Evolutionary conservation across 1,140 invertebrate species (phyloP).

Genomic region (Tachypleus tridentatus): DNA sequence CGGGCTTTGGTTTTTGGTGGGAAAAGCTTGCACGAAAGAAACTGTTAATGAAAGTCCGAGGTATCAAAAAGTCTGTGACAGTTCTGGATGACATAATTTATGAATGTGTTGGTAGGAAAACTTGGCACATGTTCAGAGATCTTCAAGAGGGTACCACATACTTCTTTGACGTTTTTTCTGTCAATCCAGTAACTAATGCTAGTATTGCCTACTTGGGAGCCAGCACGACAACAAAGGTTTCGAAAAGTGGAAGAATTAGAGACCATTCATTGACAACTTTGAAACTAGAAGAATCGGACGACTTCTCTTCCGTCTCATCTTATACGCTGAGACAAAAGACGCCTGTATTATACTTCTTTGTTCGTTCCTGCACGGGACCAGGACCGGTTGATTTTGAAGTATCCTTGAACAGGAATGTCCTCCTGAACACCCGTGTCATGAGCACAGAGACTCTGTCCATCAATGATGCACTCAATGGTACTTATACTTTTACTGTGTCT

Average conservation of each 20-base stretch:
- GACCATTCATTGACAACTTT: slow-evolving; percentile 10
- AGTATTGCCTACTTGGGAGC: slow-evolving; percentile 27
- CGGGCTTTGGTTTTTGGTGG: slow-evolving; percentile 27
- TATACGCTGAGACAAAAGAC: neutral
- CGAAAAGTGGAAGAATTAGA: slow-evolving; percentile 4
- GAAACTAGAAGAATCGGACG: slow-evolving; percentile 7
- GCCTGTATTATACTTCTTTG: neutral
- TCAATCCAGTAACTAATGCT: slow-evolving; percentile 26
- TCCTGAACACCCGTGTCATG: slow-evolving; percentile 18
- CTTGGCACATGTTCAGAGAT: slow-evolving; percentile 26
- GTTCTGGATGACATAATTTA: neutral
- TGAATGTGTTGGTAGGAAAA: slow-evolving; percentile 29
- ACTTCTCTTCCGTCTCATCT: neutral
- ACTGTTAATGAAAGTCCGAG: slow-evolving; percentile 10
- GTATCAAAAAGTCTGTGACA: neutral
- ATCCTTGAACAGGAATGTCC: slow-evolving; percentile 15
- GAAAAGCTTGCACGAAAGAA: slow-evolving; percentile 22
- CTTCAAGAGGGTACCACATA: slow-evolving; percentile 28
- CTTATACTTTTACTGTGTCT: slow-evolving; percentile 24
- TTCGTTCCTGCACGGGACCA: slow-evolving; percentile 17
- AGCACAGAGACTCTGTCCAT: slow-evolving; percentile 23
- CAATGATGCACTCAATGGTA: slow-evolving; percentile 21
- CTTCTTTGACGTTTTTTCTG: slow-evolving; percentile 31
- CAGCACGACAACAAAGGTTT: slow-evolving; percentile 18
- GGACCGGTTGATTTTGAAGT: slow-evolving; percentile 21